phyloP scores from a whole-genome alignment of 1,140 invertebrate species.

The Berghia stephanieae region DNA sequence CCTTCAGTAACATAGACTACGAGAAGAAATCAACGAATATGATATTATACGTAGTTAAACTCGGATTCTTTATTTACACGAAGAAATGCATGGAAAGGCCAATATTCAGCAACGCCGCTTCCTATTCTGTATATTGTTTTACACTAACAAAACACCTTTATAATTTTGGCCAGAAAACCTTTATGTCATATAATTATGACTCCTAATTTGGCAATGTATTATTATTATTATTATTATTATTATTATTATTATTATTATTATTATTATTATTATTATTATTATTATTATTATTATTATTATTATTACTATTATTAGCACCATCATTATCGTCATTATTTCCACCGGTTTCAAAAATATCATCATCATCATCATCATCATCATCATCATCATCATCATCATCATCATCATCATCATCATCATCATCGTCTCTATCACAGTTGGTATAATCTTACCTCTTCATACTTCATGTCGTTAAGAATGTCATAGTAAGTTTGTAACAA shows the following conservation, averaged over 20 bases:
- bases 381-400: neutral
- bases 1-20: constrained; percentile 45
- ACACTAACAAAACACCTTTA: too few species aligned
- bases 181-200: too few species aligned
- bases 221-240: constrained; percentile 25
- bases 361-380: neutral
- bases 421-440: neutral
- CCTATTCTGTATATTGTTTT: too few species aligned
- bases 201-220: constrained; percentile 34
- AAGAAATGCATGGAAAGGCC: too few species aligned
- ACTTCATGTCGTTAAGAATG: neutral
- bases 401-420: neutral
- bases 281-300: constrained; percentile 15
- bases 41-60: neutral
- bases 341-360: neutral
- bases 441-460: neutral
- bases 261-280: constrained; percentile 1
- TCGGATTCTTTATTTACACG: neutral
- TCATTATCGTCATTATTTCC: constrained; percentile 11
- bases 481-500: constrained; percentile 1
- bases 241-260: neutral
- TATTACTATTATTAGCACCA: constrained; percentile 6
- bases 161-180: too few species aligned
- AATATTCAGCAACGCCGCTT: too few species aligned
- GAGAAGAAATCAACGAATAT: neutral